Evolutionary conservation across 2,797 vertebrate genomes (phyloP), one percentile per base, ranked within the genome.

Genomic region (Ctenochaetus hawaiiensis): DNA sequence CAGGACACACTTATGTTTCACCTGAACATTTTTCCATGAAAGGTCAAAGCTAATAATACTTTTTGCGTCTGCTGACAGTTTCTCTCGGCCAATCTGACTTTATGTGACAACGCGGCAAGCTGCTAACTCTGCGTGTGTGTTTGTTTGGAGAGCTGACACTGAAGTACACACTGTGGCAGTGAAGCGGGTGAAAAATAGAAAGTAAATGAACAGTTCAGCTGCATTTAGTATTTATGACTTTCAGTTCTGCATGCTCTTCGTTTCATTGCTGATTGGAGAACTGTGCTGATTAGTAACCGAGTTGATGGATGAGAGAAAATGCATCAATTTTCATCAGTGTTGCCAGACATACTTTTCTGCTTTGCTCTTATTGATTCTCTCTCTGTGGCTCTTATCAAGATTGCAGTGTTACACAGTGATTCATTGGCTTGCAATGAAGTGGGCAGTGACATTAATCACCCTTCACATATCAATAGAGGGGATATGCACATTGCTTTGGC

Each of bases 381-480:
- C 89, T 93, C 76, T 83, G 74, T 90, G 88, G 90, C 92, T 93
- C 91, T 94, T 95, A 95, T 93, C 90, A 94, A 93, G 93, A 94
- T 94, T 95, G 90, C 89, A 89, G 80, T 78, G 87, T 90, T 89
- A 89, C 89, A 69, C 78, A 39, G 76, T 92, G 92, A 94, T 93
- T 94, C 88, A 94, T 92, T 92, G 82, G 61, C 82, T 88, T 56
- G 73, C 84, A 87, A 57, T 88, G 86, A 90, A 93, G 88, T 83
- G 80, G 89, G 77, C 83, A 81, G 84, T 89, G 85, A 83, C 90
- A 95, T 94, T 92, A 93, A 94, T 95, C 91, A 95, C 78, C 72
- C 74, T 84, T 87, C 79, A 88, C 78, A 80, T 90, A 89, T 92
- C 91, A 93, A 87, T 85, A 87, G 77, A 80, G 71, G 66, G 83